Percentiles rank a stretch among this genome's conserved stretches.
Evolutionary conservation across 2,113 vertebrate genomes (phyloP).

Genomic region (Spea bombifrons): DNA sequence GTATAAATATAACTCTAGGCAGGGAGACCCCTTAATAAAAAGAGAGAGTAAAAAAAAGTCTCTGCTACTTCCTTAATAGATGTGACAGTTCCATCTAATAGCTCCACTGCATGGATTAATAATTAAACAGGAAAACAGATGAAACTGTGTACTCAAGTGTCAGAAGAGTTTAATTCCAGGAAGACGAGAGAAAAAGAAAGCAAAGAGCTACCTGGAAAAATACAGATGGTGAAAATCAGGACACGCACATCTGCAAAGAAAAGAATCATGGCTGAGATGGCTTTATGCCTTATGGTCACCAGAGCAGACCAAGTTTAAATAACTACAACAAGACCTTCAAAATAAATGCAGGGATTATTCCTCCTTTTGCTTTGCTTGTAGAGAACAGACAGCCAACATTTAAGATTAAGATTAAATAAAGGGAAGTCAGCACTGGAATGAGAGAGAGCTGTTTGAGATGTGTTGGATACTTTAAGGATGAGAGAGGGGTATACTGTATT

Average conservation of each 20-base stretch:
- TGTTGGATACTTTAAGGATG: too few relatives aligned
- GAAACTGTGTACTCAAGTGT: background rate
- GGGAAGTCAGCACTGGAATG: too few relatives aligned
- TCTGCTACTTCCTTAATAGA: background rate
- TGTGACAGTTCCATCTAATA: constrained; percentile 7
- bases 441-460: too few relatives aligned
- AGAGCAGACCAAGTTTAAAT: too few relatives aligned
- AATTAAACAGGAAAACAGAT: constrained; percentile 19
- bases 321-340: too few relatives aligned
- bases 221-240: constrained; percentile 18
- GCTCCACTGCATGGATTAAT: constrained; percentile 14
- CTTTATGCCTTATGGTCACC: too few relatives aligned
- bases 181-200: constrained; percentile 6
- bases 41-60: background rate
- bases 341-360: too few relatives aligned
- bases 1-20: background rate
- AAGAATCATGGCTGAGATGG: background rate
- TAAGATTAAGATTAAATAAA: too few relatives aligned
- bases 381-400: too few relatives aligned
- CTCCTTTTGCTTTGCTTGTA: too few relatives aligned
- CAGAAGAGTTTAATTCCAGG: constrained; percentile 14
- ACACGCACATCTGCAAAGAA: constrained; percentile 18
- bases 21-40: background rate
- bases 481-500: too few relatives aligned
- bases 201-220: constrained; percentile 1